Evolutionary conservation across 2,113 vertebrate genomes (phyloP).

Genomic region (Potamarius usumacintae): DNA sequence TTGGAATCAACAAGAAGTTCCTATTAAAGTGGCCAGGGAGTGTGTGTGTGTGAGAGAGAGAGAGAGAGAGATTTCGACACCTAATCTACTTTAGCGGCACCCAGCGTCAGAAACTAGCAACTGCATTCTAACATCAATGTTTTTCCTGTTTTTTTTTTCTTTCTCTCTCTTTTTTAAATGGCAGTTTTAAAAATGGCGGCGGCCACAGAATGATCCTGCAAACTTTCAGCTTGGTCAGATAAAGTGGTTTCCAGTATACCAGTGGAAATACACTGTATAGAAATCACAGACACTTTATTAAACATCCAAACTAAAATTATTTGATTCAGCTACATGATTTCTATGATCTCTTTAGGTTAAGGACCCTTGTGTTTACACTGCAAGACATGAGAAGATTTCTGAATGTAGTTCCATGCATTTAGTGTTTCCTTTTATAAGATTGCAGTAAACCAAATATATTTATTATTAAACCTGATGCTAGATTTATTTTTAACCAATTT

Average conservation of each 20-base stretch:
- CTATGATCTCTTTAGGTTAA: background rate
- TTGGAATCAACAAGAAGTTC: no score
- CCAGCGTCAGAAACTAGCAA: background rate
- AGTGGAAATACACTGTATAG: background rate
- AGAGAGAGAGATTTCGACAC: no score
- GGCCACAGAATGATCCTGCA: background rate
- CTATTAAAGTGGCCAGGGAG: no score
- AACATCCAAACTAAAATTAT: background rate
- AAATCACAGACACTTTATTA: background rate
- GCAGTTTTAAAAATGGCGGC: conserved; percentile 1
- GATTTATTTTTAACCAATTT: background rate
- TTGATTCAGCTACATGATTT: no score
- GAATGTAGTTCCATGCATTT: background rate
- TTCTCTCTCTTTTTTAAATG: background rate
- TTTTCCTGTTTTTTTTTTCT: background rate
- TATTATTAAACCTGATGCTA: background rate
- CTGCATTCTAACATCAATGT: background rate
- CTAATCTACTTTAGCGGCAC: background rate
- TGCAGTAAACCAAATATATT: background rate
- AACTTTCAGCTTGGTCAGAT: background rate
- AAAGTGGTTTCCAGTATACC: background rate
- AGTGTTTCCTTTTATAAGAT: background rate
- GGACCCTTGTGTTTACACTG: background rate
- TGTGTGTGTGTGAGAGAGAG: no score
- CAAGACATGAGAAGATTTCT: background rate